phyloP scores from a whole-genome alignment of 2,797 vertebrate genomes.

The Siniperca scherzeri region DNA sequence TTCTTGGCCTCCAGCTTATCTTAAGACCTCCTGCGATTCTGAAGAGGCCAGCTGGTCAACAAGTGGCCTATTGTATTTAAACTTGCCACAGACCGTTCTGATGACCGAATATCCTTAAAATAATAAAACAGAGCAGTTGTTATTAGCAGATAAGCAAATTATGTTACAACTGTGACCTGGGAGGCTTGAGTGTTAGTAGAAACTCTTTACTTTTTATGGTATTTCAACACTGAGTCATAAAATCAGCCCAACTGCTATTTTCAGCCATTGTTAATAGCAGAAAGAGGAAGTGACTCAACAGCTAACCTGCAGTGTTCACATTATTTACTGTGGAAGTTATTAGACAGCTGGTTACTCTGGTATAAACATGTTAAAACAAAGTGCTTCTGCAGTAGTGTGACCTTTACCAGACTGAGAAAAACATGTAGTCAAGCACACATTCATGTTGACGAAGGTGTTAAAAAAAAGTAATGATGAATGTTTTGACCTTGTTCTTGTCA shows the following conservation, averaged over 20 bases:
- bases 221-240: background rate
- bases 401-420: background rate
- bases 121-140: background rate
- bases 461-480: constrained; percentile 4
- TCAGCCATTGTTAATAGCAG: background rate
- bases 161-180: background rate
- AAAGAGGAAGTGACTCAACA: background rate
- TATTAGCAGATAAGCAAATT: background rate
- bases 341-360: background rate
- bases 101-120: background rate
- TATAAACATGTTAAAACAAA: background rate
- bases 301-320: background rate
- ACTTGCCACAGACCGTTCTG: background rate
- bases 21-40: constrained; percentile 20
- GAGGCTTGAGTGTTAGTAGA: background rate
- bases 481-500: constrained; percentile 63
- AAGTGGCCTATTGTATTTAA: constrained; percentile 26
- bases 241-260: constrained; percentile 10
- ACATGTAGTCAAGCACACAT: background rate
- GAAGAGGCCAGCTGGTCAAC: constrained; percentile 47
- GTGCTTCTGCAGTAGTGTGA: background rate
- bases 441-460: background rate
- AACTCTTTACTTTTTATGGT: background rate
- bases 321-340: background rate
- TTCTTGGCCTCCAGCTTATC: constrained; percentile 9